These are phyloP conservation scores for Cryptoprocta ferox DNA, from an alignment of 2,797 vertebrate genomes.

Conservation along the genomic window DNA sequence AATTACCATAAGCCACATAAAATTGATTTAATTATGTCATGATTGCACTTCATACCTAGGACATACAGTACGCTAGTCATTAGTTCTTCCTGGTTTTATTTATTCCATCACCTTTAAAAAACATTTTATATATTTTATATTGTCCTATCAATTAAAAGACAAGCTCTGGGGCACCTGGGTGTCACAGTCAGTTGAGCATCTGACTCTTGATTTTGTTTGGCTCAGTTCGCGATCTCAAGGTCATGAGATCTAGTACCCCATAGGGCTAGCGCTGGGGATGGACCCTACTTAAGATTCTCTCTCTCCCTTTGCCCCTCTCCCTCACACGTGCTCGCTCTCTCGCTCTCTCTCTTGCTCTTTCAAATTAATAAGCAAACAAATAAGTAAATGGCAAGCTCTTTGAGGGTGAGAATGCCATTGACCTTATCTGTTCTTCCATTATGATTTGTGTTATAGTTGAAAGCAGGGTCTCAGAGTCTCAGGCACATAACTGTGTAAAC, in stretches of 20 bases:
- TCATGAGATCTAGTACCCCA: not conserved
- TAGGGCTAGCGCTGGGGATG: no score
- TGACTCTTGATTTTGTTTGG: not conserved
- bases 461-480: not conserved
- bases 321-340: no score
- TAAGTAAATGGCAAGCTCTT: not conserved
- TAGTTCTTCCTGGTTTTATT: not conserved
- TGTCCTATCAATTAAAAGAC: not conserved
- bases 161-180: not conserved
- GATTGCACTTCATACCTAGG: not conserved
- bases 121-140: not conserved
- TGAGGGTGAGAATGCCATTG: not conserved
- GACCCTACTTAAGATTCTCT: no score
- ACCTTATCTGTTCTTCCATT: not conserved
- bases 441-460: not conserved
- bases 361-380: not conserved
- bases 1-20: not conserved
- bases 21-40: slow-evolving; percentile 19
- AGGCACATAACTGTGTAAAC: not conserved
- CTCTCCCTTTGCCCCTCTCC: no score
- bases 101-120: not conserved
- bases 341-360: not conserved
- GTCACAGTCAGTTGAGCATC: not conserved
- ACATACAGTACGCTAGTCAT: not conserved
- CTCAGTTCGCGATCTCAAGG: not conserved